Base-by-base conservation (phyloP, 2,888 invertebrate genomes). In the Psylliodes chrysocephalus region DNA sequence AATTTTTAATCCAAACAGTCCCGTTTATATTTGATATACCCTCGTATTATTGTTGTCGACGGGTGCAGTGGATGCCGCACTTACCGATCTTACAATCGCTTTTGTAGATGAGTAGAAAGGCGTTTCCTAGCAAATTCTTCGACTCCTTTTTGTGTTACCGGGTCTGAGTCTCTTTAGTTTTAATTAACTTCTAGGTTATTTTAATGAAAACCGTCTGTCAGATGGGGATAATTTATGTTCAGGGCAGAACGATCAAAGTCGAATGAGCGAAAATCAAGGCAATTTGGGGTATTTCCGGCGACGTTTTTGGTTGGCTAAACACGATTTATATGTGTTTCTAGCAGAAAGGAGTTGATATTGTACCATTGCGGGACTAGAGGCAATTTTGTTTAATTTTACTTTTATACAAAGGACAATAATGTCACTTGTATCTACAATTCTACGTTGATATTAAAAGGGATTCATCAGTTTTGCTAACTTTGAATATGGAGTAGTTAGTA, bases 141-240 rank as follows among this genome's bases (percentile, higher is more conserved):
- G 54, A 61, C 47, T 54, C 57, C 28, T 51, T 57, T 63, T 63
- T 51, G 63, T 63, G 56, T 63, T 47, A 14, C 49, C 46, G 10
- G 44, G 25, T 51, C 63, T 30, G 35, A 57, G 46, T 12, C 25
- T 53, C 52, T 44, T 44, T 52, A 63, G 57, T 63, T 63, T 63
- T 57, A 63, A 63, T 63, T 63, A 63, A 63, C 63, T 63, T 63
- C 57, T 44, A 35, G 33, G 63, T 44, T 63, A 63, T 63, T 63
- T 63, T 63, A 63, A 63, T 63, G 63, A 63, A 57, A 63, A 63
- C 63, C 57, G 28, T 52, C 57, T 57, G 57, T 53, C 57, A 42
- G 52, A 57, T 53, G 28, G 19, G 47, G 25, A 35, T 60, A 67
- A 63, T 33, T 55, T 35, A 47, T 66, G 49, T 63, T 67, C 19